A percentile compares a stretch with the other conserved stretches of the same genome.
phyloP scores from a whole-genome alignment of 2,113 vertebrate genomes.

The Shinisaurus crocodilurus region DNA sequence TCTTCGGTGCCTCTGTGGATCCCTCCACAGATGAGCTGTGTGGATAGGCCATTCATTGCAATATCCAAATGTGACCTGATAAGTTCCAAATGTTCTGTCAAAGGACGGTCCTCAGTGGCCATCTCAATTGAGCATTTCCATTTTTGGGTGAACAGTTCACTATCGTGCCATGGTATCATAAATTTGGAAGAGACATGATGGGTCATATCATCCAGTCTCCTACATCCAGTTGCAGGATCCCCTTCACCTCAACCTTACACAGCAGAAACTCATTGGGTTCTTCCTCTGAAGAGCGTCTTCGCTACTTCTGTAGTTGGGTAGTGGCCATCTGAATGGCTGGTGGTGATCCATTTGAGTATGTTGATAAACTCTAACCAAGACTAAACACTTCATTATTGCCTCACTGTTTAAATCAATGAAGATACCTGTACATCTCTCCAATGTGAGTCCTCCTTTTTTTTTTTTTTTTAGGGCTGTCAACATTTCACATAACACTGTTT shows the following conservation, averaged over 20 bases:
- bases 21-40: background rate
- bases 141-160: background rate
- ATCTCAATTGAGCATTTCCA: background rate
- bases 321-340: background rate
- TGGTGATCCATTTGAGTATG: background rate
- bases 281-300: background rate
- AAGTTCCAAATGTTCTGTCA: background rate
- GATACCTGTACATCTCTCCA: background rate
- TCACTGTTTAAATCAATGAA: background rate
- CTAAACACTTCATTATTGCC: background rate
- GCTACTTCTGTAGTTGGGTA: background rate
- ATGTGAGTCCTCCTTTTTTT: too few species aligned
- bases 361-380: background rate
- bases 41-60: background rate
- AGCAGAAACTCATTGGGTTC: background rate
- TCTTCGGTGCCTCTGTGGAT: background rate
- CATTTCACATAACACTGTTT: constrained; percentile 35
- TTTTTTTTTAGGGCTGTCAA: constrained; percentile 37
- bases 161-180: background rate
- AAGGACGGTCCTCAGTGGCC: too few species aligned
- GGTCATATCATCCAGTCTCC: background rate
- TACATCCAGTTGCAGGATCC: background rate
- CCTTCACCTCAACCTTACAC: background rate
- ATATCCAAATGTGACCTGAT: background rate
- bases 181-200: background rate